Evolutionary conservation across 30 jellyfish, hydroid and myxozoan species (phyloP), one percentile per base, ranked within the genome.

Genomic region (Clytia hemisphaerica): DNA sequence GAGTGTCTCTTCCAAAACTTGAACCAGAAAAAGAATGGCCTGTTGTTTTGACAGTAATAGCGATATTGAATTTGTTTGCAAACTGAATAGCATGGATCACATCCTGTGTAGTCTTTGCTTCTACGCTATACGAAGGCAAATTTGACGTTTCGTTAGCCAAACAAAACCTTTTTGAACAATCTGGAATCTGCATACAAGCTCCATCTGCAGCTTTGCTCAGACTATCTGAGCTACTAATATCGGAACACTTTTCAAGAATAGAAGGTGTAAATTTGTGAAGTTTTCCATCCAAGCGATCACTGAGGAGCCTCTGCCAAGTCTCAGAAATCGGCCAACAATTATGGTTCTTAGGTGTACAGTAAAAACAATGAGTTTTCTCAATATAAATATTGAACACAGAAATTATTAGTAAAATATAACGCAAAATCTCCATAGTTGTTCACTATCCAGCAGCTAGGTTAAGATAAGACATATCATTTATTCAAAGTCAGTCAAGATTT

Each of bases 11-110:
- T 25, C 70, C 70, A 22, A 30, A 19, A 18, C 70, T 57, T 4
- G 70, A 57, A 25, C 70, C 70, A 3, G 70, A 57, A 30, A n/a
- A 57, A 4, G 70, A 57, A 57, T 57, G 70, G 4, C 70, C 70
- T 22, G 70, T 19, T 3, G 70, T 57, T 18, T 57, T 57, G 3
- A 57, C 70, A 22, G 37, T 57, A 4, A 57, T 40, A 2, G 37
- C 70, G 14, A 57, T 57, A 40, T 57, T 57, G 54, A 19, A 32
- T 18, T 4, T 30, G 45, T 57, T 57, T 25, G 57, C 70, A 57
- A 57, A 57, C 24, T 32, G 37, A 22, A 57, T 2, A 22, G 31
- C 70, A 28, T 2, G 37, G 5, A 19, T 35, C n/a, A 57, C 54
- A 32, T 57, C 70, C 18, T 30, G 22, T 26, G 28, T 32, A 4